Conservation (phyloP, 2,113 vertebrate genomes). For the Daboia siamensis region DNA sequence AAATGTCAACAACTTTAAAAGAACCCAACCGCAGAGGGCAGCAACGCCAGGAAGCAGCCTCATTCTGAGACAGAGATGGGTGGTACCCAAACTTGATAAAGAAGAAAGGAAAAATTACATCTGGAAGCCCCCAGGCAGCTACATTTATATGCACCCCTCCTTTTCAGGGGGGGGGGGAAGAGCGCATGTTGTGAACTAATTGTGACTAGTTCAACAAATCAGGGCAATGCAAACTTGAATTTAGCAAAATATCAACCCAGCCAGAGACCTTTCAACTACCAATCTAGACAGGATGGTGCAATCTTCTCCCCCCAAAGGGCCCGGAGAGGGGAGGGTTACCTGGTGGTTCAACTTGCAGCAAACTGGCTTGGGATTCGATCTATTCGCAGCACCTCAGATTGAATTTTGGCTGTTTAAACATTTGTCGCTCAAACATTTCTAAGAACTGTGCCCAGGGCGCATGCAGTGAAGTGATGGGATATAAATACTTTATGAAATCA, state of each 20-base stretch:
- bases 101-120: background rate
- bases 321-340: too few species aligned
- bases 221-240: background rate
- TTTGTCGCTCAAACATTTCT: background rate
- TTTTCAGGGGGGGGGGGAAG: background rate
- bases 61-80: background rate
- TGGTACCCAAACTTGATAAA: background rate
- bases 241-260: background rate
- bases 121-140: background rate
- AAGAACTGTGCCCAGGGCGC: background rate
- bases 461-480: background rate
- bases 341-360: background rate
- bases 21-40: background rate
- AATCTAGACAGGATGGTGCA: background rate
- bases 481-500: background rate
- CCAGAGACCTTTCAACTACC: background rate
- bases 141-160: background rate
- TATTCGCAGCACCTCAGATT: background rate
- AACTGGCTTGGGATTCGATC: background rate
- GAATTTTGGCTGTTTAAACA: background rate
- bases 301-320: background rate
- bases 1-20: background rate
- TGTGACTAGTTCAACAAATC: background rate
- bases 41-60: background rate
- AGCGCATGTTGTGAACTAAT: background rate